Evolutionary conservation across 2,888 invertebrate species (phyloP).

Genomic region (Rhopalosiphum nymphaeae): DNA sequence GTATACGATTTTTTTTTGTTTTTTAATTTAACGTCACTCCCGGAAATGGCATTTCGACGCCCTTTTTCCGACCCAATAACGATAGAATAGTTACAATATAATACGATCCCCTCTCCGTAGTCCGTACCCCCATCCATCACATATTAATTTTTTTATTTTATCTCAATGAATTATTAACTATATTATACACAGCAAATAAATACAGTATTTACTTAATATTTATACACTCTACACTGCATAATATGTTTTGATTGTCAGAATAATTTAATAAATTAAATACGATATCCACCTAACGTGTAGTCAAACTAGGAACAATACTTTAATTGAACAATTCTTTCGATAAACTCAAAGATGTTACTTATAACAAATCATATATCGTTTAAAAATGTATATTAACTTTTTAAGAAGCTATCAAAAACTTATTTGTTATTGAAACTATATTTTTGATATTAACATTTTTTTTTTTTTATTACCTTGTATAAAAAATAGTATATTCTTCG

Average conservation of each 20-base stretch:
- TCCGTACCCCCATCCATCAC: neutral
- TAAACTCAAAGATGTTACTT: neutral
- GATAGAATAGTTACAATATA: neutral
- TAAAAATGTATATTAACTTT: neutral
- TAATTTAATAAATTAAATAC: neutral
- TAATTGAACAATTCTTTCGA: neutral
- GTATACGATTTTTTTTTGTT: neutral
- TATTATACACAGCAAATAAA: neutral
- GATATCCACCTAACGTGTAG: neutral
- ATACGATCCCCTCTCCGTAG: neutral
- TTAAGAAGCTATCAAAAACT: neutral
- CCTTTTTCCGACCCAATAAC: constrained; percentile 42
- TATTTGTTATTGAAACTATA: neutral
- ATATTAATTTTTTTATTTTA: neutral
- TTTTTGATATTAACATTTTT: neutral
- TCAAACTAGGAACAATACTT: neutral
- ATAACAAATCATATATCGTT: neutral
- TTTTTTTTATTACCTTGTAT: neutral
- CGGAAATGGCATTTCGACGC: constrained; percentile 55
- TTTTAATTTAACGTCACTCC: constrained; percentile 3
- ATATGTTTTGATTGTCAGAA: neutral
- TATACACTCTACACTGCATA: neutral
- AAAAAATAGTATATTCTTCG: neutral
- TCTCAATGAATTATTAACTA: neutral
- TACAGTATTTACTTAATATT: neutral